Percentiles rank a stretch among this genome's conserved stretches.
These are phyloP conservation scores for Verasper variegatus DNA, from an alignment of 2,113 vertebrate species.

Conservation along the genomic window DNA sequence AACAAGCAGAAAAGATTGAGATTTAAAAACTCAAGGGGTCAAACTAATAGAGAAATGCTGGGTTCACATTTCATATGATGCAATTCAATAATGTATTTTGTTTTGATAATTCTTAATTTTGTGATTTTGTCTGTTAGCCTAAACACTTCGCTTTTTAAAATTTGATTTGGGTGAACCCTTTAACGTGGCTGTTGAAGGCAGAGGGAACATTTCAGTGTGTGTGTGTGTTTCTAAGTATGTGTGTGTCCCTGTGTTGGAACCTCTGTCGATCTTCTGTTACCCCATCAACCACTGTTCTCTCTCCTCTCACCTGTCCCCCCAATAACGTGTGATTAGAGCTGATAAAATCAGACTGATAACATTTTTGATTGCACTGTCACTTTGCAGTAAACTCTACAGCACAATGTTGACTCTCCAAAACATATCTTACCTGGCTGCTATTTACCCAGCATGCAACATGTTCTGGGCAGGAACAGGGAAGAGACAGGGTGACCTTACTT, in stretches of 20 bases:
- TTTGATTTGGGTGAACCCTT: too few relatives aligned
- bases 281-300: neutral
- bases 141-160: too few relatives aligned
- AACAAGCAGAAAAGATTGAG: neutral
- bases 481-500: conserved; percentile 55
- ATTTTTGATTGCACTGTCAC: conserved; percentile 35
- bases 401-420: conserved; percentile 46
- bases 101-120: too few relatives aligned
- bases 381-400: neutral
- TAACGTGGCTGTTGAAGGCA: too few relatives aligned
- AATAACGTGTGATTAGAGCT: conserved; percentile 7
- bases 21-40: too few relatives aligned
- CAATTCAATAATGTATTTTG: too few relatives aligned
- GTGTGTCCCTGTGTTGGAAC: too few relatives aligned
- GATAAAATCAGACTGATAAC: conserved; percentile 32
- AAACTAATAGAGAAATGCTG: too few relatives aligned
- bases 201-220: too few relatives aligned
- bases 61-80: too few relatives aligned
- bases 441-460: conserved; percentile 53
- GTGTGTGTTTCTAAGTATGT: too few relatives aligned
- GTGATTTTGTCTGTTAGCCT: too few relatives aligned
- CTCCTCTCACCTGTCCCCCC: conserved; percentile 2
- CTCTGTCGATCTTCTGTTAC: neutral
- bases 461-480: conserved; percentile 27
- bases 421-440: conserved; percentile 46